Percentiles rank a stretch among this genome's conserved stretches.
Conservation (phyloP, 2,113 vertebrate genomes). For the Physeter macrocephalus region DNA sequence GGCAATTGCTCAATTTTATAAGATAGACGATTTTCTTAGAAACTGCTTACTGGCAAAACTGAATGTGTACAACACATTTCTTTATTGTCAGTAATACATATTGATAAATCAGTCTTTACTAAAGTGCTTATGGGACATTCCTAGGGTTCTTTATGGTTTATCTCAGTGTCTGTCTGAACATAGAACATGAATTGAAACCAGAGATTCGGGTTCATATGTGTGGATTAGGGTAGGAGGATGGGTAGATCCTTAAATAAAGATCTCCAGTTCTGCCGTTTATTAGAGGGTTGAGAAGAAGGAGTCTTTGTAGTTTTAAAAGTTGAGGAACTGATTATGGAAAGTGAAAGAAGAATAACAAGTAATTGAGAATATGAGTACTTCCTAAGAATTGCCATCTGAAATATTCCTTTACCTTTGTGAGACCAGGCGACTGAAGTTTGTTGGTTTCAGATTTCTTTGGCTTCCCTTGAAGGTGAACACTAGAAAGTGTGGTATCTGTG, state of each 20-base stretch:
- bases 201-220: neutral
- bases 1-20: neutral
- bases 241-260: neutral
- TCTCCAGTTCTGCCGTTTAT: neutral
- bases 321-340: neutral
- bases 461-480: neutral
- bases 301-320: neutral
- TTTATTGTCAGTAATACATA: neutral
- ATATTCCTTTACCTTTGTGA: neutral
- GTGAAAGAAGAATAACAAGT: neutral
- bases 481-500: neutral
- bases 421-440: neutral
- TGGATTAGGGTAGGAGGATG: neutral
- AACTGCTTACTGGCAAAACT: neutral
- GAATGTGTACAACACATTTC: neutral
- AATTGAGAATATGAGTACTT: slow-evolving; percentile 17
- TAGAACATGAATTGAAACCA: neutral
- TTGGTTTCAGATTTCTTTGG: neutral
- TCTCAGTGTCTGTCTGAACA: neutral
- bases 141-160: neutral
- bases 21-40: neutral
- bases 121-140: neutral
- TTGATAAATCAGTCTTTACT: neutral
- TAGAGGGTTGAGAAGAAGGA: neutral
- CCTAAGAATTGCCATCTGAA: neutral